Evolutionary conservation across 2,797 vertebrate species (phyloP).

Genomic region (Momotus momota): DNA sequence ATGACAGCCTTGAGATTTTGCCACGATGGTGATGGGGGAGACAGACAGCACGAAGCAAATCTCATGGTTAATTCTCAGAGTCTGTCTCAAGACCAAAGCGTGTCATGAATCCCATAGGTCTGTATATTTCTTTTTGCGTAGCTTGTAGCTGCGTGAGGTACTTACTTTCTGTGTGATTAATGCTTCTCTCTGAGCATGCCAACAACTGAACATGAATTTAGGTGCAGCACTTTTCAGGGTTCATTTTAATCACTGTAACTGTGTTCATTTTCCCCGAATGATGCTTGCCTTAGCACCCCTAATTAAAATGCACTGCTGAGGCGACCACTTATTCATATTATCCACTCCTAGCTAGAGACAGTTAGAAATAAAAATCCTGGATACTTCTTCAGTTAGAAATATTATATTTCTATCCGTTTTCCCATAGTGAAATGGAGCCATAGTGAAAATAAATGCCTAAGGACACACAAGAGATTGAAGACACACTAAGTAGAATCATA

Average conservation of each 20-base stretch:
- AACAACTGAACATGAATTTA: neutral
- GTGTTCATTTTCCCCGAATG: neutral
- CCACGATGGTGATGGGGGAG: neutral
- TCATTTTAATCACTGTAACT: neutral
- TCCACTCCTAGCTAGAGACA: neutral
- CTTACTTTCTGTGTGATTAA: neutral
- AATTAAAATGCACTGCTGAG: neutral
- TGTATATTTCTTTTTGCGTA: neutral
- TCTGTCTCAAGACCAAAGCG: neutral
- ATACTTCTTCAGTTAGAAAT: neutral
- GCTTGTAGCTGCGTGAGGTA: neutral
- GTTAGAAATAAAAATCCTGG: neutral
- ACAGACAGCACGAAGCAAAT: neutral
- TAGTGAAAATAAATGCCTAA: neutral
- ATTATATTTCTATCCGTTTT: neutral
- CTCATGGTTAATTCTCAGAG: rapidly evolving
- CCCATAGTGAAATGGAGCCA: neutral
- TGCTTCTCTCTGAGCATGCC: neutral
- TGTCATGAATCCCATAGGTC: neutral
- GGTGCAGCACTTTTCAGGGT: neutral
- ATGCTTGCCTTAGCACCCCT: neutral
- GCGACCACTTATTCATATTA: neutral
- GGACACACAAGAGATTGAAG: neutral
- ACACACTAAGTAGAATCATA: neutral
- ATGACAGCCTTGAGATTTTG: neutral